Conservation (phyloP, 2,113 vertebrate genomes). For the Notechis scutatus region DNA sequence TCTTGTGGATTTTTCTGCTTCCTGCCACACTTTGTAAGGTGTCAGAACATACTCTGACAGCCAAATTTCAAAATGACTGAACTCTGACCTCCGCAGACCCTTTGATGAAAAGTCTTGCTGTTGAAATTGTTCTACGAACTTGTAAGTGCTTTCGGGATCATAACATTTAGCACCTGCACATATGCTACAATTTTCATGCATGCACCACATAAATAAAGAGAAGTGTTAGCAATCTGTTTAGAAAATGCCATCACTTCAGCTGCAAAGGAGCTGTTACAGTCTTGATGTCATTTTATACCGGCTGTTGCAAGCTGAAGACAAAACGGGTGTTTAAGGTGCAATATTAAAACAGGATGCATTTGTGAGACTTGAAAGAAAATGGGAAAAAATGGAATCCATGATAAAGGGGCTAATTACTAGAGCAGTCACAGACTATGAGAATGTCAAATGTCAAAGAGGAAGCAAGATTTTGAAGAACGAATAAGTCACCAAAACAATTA, state of each 20-base stretch:
- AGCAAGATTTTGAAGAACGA: not conserved
- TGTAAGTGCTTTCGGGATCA: constrained; percentile 32
- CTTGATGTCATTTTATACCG: constrained; percentile 53
- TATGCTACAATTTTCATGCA: constrained; percentile 3
- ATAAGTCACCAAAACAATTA: not conserved
- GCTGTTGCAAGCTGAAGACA: constrained; percentile 51
- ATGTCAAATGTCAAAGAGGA: constrained; percentile 10
- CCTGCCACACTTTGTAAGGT: constrained; percentile 12
- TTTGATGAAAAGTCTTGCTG: constrained; percentile 5
- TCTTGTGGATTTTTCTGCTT: not conserved
- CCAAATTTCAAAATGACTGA: constrained; percentile 28
- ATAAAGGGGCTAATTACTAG: constrained; percentile 47
- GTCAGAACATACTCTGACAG: constrained; percentile 14
- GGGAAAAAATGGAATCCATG: constrained; percentile 39
- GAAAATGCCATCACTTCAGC: constrained; percentile 35
- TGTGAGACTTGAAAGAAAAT: constrained; percentile 59
- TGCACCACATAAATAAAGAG: constrained; percentile 4
- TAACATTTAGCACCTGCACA: constrained; percentile 38
- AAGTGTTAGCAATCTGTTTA: constrained; percentile 53
- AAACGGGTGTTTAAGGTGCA: constrained; percentile 60
- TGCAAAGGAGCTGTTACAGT: constrained; percentile 51
- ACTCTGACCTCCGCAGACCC: not conserved
- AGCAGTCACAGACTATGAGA: constrained; percentile 26
- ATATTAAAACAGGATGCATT: constrained; percentile 59
- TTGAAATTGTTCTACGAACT: constrained; percentile 21